Percentiles rank a stretch among this genome's conserved stretches.
Evolutionary conservation across 2,113 vertebrate genomes (phyloP).

Genomic region (Gila orcuttii): DNA sequence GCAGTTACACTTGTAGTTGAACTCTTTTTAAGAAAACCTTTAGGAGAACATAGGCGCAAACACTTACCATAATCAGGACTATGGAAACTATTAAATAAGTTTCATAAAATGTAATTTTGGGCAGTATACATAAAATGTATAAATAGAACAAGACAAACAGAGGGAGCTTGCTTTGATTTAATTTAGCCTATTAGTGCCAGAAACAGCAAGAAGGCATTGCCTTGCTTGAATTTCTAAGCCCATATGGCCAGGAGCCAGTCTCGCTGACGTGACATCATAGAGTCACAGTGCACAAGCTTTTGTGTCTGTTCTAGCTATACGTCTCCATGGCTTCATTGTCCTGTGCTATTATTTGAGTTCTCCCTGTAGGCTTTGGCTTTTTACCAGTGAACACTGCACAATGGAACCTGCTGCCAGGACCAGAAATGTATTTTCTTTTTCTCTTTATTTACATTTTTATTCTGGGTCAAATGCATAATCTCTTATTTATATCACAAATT

Average conservation of each 20-base stretch:
- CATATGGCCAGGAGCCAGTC: constrained; percentile 30
- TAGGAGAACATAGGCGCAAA: constrained; percentile 3
- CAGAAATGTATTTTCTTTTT: neutral
- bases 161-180: constrained; percentile 35
- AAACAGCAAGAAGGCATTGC: constrained; percentile 42
- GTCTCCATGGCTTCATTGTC: constrained; percentile 53
- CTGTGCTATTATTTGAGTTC: constrained; percentile 50
- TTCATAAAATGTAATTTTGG: neutral
- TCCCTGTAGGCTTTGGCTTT: constrained; percentile 46
- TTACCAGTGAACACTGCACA: constrained; percentile 33
- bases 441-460: constrained; percentile 6
- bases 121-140: neutral
- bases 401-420: constrained; percentile 20
- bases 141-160: constrained; percentile 10
- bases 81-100: neutral
- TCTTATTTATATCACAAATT: neutral
- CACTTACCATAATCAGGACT: neutral
- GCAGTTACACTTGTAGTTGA: constrained; percentile 23
- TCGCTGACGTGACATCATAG: constrained; percentile 56
- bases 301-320: constrained; percentile 51
- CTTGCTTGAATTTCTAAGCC: constrained; percentile 31
- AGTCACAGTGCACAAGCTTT: constrained; percentile 51
- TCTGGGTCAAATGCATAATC: neutral
- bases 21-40: constrained; percentile 33
- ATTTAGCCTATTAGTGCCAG: neutral